These are phyloP conservation scores for Notothenia coriiceps DNA, from an alignment of 2,113 vertebrate species.

Conservation along the genomic window DNA sequence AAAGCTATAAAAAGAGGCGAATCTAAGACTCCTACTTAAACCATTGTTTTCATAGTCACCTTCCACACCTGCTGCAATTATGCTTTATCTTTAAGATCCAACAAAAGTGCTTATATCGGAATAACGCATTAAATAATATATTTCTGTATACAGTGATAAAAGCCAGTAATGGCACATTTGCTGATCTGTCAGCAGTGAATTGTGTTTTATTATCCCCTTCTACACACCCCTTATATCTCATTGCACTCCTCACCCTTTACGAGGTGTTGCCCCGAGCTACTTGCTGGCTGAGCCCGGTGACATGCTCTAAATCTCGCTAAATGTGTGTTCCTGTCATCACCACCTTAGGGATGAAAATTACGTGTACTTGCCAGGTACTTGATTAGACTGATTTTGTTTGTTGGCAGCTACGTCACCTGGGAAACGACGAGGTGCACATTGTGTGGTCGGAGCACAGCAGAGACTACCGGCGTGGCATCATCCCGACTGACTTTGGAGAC, in stretches of 20 bases:
- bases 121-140: background rate
- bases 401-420: constrained; percentile 97
- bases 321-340: constrained; percentile 47
- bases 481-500: constrained; percentile 98
- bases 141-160: constrained; percentile 1
- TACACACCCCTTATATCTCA: background rate
- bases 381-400: constrained; percentile 68
- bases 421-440: constrained; percentile 98
- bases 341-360: constrained; percentile 34
- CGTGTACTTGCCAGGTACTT: constrained; percentile 41
- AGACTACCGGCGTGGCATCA: constrained; percentile 96
- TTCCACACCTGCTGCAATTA: constrained; percentile 39
- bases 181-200: constrained; percentile 7
- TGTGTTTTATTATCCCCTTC: constrained; percentile 4
- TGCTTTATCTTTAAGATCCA: constrained; percentile 7
- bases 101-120: background rate
- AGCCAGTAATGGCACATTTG: background rate
- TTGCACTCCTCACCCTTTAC: background rate
- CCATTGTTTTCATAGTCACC: constrained; percentile 42
- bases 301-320: constrained; percentile 28
- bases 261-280: background rate
- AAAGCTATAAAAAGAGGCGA: constrained; percentile 63
- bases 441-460: constrained; percentile 99
- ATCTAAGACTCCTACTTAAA: constrained; percentile 28
- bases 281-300: constrained; percentile 8